These are phyloP conservation scores for Adelosebastes latens DNA, from an alignment of 2,797 vertebrate genomes.

Conservation along the genomic window DNA sequence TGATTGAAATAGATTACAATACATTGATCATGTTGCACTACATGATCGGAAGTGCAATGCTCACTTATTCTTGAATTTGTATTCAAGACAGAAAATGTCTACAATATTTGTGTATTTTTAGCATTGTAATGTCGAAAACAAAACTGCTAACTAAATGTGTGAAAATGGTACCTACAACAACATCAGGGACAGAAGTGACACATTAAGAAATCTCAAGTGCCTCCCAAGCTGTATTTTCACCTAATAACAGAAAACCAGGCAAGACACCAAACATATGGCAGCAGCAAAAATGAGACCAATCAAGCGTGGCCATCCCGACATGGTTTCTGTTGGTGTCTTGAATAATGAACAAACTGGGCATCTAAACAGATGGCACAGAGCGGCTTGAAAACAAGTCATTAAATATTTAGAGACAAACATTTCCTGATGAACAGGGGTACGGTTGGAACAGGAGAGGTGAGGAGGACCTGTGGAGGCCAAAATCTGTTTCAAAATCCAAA, in stretches of 20 bases:
- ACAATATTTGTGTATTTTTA: background rate
- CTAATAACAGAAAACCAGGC: constrained; percentile 31
- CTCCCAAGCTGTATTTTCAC: constrained; percentile 18
- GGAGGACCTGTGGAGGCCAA: constrained; percentile 4
- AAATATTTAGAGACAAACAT: constrained; percentile 59
- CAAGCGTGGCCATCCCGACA: constrained; percentile 27
- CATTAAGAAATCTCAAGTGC: constrained; percentile 11
- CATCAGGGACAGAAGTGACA: background rate
- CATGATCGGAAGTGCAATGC: background rate
- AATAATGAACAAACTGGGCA: constrained; percentile 72
- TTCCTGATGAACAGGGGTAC: constrained; percentile 19
- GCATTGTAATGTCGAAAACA: background rate
- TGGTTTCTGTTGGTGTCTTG: constrained; percentile 52
- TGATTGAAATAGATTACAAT: background rate
- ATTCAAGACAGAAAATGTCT: background rate
- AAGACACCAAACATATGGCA: constrained; percentile 66
- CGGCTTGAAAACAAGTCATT: constrained; percentile 54
- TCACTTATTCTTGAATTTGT: background rate
- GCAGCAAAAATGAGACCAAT: constrained; percentile 36
- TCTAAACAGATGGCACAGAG: constrained; percentile 65
- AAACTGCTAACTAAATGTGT: background rate
- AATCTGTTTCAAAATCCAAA: background rate
- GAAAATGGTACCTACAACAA: background rate
- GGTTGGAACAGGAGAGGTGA: background rate
- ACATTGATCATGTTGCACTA: background rate